Conservation (phyloP, 2,113 vertebrate species). For the Ictalurus punctatus region DNA sequence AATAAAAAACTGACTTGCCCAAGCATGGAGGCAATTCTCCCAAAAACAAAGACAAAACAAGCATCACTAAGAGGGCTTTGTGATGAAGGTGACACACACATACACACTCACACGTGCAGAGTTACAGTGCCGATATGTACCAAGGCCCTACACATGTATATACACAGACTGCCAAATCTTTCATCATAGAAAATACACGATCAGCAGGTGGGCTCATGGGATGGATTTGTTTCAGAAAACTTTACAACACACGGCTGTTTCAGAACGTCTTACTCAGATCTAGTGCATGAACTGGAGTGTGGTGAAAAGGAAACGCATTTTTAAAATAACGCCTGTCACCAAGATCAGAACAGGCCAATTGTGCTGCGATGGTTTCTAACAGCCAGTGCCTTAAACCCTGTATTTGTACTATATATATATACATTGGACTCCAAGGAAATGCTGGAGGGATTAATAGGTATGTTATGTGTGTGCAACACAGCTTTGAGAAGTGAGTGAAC, state of each 20-base stretch:
- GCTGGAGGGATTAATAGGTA: background rate
- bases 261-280: slow-evolving; percentile 19
- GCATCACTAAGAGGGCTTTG: slow-evolving; percentile 47
- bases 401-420: slow-evolving; percentile 26
- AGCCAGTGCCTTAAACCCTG: slow-evolving; percentile 47
- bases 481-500: slow-evolving; percentile 33
- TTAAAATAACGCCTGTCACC: background rate
- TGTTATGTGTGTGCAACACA: slow-evolving; percentile 3
- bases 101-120: slow-evolving; percentile 60
- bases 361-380: slow-evolving; percentile 34
- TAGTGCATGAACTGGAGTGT: slow-evolving; percentile 23
- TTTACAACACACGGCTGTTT: slow-evolving; percentile 7
- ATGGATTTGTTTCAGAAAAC: slow-evolving; percentile 23
- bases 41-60: slow-evolving; percentile 42
- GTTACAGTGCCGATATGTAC: slow-evolving; percentile 54
- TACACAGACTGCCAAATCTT: slow-evolving; percentile 35
- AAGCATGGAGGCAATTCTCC: slow-evolving; percentile 50
- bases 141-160: slow-evolving; percentile 41
- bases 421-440: slow-evolving; percentile 11
- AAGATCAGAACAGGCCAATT: slow-evolving; percentile 35
- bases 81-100: slow-evolving; percentile 38
- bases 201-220: slow-evolving; percentile 3
- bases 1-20: slow-evolving; percentile 41
- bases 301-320: background rate
- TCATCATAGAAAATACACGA: slow-evolving; percentile 16